A percentile compares a stretch with the other conserved stretches of the same genome.
These are phyloP conservation scores for Merodon equestris DNA, from an alignment of 2,888 invertebrate genomes.

Conservation along the genomic window DNA sequence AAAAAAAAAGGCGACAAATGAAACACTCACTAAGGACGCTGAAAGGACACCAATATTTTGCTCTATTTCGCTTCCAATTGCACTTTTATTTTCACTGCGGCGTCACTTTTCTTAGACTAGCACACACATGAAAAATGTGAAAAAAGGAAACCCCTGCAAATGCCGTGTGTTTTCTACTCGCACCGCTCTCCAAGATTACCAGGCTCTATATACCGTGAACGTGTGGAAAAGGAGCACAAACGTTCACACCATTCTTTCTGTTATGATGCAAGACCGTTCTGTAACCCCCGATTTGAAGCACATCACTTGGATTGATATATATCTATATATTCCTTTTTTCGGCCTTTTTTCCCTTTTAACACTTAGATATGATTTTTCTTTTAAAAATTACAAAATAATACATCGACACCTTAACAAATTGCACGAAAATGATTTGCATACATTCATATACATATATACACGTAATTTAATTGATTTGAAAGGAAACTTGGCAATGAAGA, in stretches of 20 bases:
- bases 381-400: too few relatives aligned
- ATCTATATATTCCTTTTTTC: conserved; percentile 5
- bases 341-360: conserved; percentile 11
- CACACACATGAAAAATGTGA: too few relatives aligned
- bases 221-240: conserved; percentile 3
- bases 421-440: too few relatives aligned
- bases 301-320: conserved; percentile 30
- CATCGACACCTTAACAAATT: too few relatives aligned
- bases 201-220: conserved; percentile 12
- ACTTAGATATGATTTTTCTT: conserved; percentile 10
- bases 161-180: too few relatives aligned
- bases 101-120: conserved; percentile 8
- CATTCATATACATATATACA: too few relatives aligned
- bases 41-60: conserved; percentile 54
- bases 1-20: too few relatives aligned
- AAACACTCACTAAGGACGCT: conserved; percentile 56
- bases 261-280: conserved; percentile 60
- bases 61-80: conserved; percentile 36
- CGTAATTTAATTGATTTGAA: neutral
- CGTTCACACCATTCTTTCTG: conserved; percentile 61
- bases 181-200: conserved; percentile 34
- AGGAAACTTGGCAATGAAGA: conserved; percentile 3
- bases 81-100: conserved; percentile 62
- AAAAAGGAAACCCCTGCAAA: too few relatives aligned
- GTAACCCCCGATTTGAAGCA: conserved; percentile 49